Percentiles rank a stretch among this genome's conserved stretches.
phyloP scores from a whole-genome alignment of 2,888 invertebrate species.

The Prenolepis imparis region DNA sequence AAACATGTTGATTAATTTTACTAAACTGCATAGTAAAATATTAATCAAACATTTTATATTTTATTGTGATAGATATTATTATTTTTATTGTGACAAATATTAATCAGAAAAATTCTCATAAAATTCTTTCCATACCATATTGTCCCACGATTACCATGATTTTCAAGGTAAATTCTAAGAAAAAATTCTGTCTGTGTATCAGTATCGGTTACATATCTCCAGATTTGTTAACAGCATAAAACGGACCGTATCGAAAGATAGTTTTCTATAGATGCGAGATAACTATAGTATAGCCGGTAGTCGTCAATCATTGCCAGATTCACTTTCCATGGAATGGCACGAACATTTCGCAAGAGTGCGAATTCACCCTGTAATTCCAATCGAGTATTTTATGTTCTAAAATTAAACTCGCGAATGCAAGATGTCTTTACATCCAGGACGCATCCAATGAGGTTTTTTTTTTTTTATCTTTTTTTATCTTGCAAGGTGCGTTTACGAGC shows the following conservation, averaged over 20 bases:
- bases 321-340: conserved; percentile 65
- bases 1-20: too few relatives aligned
- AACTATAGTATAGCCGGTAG: not conserved
- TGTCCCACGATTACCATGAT: too few relatives aligned
- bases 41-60: too few relatives aligned
- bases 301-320: not conserved
- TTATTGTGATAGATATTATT: too few relatives aligned
- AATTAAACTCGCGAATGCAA: not conserved
- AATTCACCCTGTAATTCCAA: not conserved
- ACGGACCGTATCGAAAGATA: not conserved
- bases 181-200: too few relatives aligned
- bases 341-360: not conserved
- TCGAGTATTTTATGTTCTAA: not conserved
- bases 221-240: not conserved
- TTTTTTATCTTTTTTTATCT: not conserved
- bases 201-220: too few relatives aligned
- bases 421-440: not conserved
- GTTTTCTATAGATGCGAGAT: not conserved
- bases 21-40: too few relatives aligned
- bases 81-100: too few relatives aligned
- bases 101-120: too few relatives aligned
- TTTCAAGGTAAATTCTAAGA: too few relatives aligned
- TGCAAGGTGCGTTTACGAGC: not conserved
- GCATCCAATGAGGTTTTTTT: too few relatives aligned
- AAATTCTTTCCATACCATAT: too few relatives aligned